Percentiles rank a stretch among this genome's conserved stretches.
Evolutionary conservation across 2,888 invertebrate genomes (phyloP).

Genomic region (Candidula unifasciata): DNA sequence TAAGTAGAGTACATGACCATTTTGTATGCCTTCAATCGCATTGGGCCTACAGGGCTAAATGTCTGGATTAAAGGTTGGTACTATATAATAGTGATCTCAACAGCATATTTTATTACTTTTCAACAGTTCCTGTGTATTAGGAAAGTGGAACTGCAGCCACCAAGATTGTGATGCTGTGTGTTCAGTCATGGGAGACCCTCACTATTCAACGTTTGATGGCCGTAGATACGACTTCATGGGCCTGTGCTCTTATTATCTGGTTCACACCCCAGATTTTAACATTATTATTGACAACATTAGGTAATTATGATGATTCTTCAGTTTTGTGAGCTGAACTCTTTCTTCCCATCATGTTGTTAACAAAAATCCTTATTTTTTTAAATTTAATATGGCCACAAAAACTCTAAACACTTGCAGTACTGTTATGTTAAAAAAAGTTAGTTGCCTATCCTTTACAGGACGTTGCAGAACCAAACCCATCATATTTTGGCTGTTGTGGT

Average conservation of each 20-base stretch:
- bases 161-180: conserved; percentile 89
- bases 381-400: too few relatives aligned
- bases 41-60: too few relatives aligned
- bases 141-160: conserved; percentile 88
- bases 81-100: neutral
- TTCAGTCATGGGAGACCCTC: conserved; percentile 91
- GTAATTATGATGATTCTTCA: neutral
- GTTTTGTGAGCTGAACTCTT: too few relatives aligned
- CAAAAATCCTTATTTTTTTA: too few relatives aligned
- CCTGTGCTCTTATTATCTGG: conserved; percentile 89
- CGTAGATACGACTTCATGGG: conserved; percentile 93
- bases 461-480: too few relatives aligned
- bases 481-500: too few relatives aligned
- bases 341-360: too few relatives aligned
- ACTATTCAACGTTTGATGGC: conserved; percentile 94
- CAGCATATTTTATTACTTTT: neutral
- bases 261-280: conserved; percentile 83
- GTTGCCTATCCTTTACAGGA: too few relatives aligned
- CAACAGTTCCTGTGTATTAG: conserved; percentile 69
- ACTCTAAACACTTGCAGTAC: too few relatives aligned
- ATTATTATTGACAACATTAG: conserved; percentile 78
- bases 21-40: too few relatives aligned
- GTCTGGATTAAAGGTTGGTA: neutral
- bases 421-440: too few relatives aligned
- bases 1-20: too few relatives aligned